Base-by-base conservation (phyloP, 2,888 invertebrate species). In the Drosophila differens region DNA sequence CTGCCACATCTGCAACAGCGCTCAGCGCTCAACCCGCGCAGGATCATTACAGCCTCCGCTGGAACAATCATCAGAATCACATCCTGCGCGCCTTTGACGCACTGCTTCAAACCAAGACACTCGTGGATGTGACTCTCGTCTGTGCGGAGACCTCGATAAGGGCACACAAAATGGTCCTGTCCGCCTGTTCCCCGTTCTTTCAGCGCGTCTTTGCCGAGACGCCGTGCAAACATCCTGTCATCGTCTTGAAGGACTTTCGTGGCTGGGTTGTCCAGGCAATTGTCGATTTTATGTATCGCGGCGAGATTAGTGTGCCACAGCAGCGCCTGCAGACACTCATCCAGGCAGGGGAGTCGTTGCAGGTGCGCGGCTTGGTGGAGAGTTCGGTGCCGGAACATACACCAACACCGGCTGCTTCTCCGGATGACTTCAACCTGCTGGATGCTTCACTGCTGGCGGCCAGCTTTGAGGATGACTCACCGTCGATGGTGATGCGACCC, bases 61-160 rank as follows among this genome's bases (percentile, higher is more conserved):
- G 98, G 98, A 97, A 97, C 95, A 98, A 98, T 94, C 98, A 98
- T 94, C 97, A 97, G 93, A 95, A 95, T 85, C 97, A 98, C 94
- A 96, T 98, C 92, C 95, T 98, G 84, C 95, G 96, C 90, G 96
- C 98, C 61, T 98, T 98, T 94, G 98, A 97, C 92, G 96, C 96
- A n/a, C 95, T 98, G 74, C 95, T 98, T 76, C 97, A 97, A 91
- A 96, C 96, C 30, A 97, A 97, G 94, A 96, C 96, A 12, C 95
- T 98, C 65, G 98, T 98, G 72, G 98, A 98, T 93, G 98, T 98
- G 70, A 98, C 98, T 25, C 95, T 98, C 78, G 97, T 98, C 54
- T 98, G 98, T 93, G 96, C 97, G 76, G 97, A 97, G 92, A 95
- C 96, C 68, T 96, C 96, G 79, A 96, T 98, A 80, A 95, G 97